phyloP scores from a whole-genome alignment of 2,888 invertebrate species.

The Ypsolopha scabrella region DNA sequence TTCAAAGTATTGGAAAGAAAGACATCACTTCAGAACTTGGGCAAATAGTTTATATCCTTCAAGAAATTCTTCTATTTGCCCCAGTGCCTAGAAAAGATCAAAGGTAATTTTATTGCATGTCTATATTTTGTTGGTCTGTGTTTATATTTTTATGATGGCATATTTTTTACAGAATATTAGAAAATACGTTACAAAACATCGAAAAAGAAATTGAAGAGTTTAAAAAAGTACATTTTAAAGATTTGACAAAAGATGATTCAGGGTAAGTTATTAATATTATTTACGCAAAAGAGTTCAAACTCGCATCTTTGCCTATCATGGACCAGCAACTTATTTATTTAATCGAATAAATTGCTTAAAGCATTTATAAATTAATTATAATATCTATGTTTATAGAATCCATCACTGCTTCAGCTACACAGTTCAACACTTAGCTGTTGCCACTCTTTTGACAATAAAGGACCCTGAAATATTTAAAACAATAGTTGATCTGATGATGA shows the following conservation, averaged over 20 bases:
- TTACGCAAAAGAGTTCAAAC: too few species aligned
- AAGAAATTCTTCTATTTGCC: conserved; percentile 58
- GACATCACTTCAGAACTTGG: conserved; percentile 20
- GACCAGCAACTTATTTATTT: too few species aligned
- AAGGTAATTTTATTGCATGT: conserved; percentile 35
- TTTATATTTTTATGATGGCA: not conserved
- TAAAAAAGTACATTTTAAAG: too few species aligned
- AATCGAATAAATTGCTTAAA: too few species aligned
- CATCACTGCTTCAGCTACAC: not conserved
- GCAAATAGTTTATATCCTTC: conserved; percentile 43
- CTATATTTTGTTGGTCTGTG: not conserved
- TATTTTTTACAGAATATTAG: conserved; percentile 1
- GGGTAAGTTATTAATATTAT: too few species aligned
- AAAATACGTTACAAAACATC: conserved; percentile 17
- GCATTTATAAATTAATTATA: too few species aligned
- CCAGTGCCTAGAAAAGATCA: conserved; percentile 65
- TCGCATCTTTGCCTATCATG: too few species aligned
- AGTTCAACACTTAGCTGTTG: conserved; percentile 30
- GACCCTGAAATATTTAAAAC: conserved; percentile 24
- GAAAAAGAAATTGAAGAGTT: not conserved
- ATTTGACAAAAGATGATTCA: too few species aligned
- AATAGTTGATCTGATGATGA: conserved; percentile 29
- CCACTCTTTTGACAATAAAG: conserved; percentile 29
- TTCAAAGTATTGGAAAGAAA: conserved; percentile 24
- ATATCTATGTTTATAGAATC: too few species aligned